A percentile compares a stretch with the other conserved stretches of the same genome.
phyloP scores from a whole-genome alignment of 2,888 invertebrate species.

The Nephrocerus scutellatus region DNA sequence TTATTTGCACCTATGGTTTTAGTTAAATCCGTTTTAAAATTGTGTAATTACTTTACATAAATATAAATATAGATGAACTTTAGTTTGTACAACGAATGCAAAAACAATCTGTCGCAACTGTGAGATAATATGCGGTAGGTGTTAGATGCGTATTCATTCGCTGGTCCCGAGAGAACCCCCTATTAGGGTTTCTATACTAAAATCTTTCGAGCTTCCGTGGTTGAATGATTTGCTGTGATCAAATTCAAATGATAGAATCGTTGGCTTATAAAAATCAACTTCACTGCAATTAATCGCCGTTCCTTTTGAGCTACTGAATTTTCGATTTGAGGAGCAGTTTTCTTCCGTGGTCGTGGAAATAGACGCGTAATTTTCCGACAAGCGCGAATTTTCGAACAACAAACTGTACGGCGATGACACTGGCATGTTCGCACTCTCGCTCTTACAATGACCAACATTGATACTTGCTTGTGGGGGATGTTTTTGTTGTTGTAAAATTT shows the following conservation, averaged over 20 bases:
- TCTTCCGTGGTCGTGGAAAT: constrained; percentile 35
- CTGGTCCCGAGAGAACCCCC: constrained; percentile 38
- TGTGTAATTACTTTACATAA: no score
- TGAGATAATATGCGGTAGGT: no score
- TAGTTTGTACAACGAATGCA: no score
- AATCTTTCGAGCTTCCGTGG: constrained; percentile 42
- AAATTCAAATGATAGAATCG: constrained; percentile 32
- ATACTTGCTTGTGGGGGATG: no score
- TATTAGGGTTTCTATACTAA: constrained; percentile 47
- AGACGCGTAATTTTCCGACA: constrained; percentile 32
- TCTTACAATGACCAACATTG: no score
- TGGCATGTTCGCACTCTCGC: no score
- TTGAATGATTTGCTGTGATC: constrained; percentile 34
- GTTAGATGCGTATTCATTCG: constrained; percentile 26
- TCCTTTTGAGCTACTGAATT: constrained; percentile 18
- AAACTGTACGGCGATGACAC: constrained; percentile 33
- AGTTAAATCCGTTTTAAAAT: no score
- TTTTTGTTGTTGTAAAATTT: background rate
- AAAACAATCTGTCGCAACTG: no score
- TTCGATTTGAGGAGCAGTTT: constrained; percentile 20
- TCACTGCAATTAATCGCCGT: constrained; percentile 17
- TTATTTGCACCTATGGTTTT: no score
- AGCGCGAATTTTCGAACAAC: constrained; percentile 38
- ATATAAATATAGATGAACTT: no score
- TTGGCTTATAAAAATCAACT: constrained; percentile 25